A percentile compares a stretch with the other conserved stretches of the same genome.
Evolutionary conservation across 2,113 vertebrate species (phyloP).

Genomic region (Coryphaenoides rupestris): DNA sequence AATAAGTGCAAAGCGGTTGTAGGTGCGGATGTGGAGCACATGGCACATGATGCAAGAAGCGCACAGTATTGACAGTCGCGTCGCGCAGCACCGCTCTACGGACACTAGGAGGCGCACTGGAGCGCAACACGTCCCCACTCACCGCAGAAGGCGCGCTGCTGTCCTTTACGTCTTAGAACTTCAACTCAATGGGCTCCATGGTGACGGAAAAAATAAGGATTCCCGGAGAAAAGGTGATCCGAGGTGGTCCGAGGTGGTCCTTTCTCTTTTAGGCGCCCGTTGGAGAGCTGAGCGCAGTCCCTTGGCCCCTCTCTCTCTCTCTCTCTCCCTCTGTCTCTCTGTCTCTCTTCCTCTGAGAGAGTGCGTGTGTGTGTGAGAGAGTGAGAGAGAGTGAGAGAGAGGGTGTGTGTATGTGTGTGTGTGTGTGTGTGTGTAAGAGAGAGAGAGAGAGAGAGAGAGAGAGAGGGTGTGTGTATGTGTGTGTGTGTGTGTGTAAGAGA

Average conservation of each 20-base stretch:
- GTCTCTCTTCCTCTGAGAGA: not conserved
- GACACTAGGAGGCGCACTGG: constrained; percentile 18
- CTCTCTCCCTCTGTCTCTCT: not conserved
- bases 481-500: no score
- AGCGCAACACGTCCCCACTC: constrained; percentile 38
- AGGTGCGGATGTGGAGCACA: constrained; percentile 28
- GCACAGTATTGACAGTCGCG: constrained; percentile 56
- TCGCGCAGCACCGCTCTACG: constrained; percentile 27
- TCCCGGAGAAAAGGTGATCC: constrained; percentile 17
- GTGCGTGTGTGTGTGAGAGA: no score
- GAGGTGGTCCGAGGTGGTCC: constrained; percentile 35
- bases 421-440: no score
- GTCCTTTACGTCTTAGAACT: no score
- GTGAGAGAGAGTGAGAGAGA: no score
- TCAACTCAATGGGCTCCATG: constrained; percentile 2
- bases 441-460: no score
- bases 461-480: no score
- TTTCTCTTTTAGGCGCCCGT: constrained; percentile 3
- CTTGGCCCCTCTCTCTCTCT: no score
- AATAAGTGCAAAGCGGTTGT: no score
- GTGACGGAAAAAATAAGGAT: constrained; percentile 9
- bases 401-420: no score
- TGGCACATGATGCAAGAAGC: constrained; percentile 71
- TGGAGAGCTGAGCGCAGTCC: no score
- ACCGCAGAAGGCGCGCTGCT: constrained; percentile 44